phyloP scores from a whole-genome alignment of 2,797 vertebrate genomes.

The Danio aesculapii region DNA sequence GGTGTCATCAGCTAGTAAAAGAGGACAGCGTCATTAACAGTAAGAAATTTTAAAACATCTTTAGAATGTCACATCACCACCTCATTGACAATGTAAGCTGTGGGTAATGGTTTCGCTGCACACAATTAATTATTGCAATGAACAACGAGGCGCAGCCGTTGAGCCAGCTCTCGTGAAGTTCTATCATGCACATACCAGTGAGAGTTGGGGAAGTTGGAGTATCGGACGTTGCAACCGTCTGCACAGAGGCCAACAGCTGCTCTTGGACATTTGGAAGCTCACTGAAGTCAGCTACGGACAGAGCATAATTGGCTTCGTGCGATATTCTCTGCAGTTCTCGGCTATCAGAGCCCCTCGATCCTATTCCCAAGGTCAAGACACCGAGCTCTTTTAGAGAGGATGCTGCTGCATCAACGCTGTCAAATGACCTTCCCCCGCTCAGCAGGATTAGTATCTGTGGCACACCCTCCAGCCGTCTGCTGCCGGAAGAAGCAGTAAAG shows the following conservation, averaged over 20 bases:
- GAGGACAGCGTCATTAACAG: slow-evolving; percentile 9
- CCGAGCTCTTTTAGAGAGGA: slow-evolving; percentile 28
- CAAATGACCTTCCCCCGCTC: slow-evolving; percentile 66
- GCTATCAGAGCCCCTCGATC: slow-evolving; percentile 68
- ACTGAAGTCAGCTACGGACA: slow-evolving; percentile 69
- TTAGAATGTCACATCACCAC: not conserved
- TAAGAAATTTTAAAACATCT: not conserved
- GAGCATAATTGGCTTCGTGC: slow-evolving; percentile 29
- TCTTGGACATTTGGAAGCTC: slow-evolving; percentile 78
- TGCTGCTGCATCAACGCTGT: slow-evolving; percentile 72
- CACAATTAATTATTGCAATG: not conserved
- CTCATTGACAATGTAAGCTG: not conserved
- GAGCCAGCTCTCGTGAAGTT: not conserved
- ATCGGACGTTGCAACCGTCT: slow-evolving; percentile 23
- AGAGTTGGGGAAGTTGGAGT: slow-evolving; percentile 52
- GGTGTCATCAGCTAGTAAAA: slow-evolving; percentile 53
- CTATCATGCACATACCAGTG: not conserved
- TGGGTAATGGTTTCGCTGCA: not conserved
- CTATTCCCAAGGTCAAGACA: slow-evolving; percentile 7
- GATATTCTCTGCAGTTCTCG: slow-evolving; percentile 43
- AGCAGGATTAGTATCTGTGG: slow-evolving; percentile 33
- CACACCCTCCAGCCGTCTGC: slow-evolving; percentile 17
- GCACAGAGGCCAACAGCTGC: slow-evolving; percentile 67
- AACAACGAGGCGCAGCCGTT: not conserved
- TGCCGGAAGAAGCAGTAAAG: slow-evolving; percentile 52